These are phyloP conservation scores for Chelonus formosanus DNA, from an alignment of 2,888 invertebrate genomes.

Conservation along the genomic window DNA sequence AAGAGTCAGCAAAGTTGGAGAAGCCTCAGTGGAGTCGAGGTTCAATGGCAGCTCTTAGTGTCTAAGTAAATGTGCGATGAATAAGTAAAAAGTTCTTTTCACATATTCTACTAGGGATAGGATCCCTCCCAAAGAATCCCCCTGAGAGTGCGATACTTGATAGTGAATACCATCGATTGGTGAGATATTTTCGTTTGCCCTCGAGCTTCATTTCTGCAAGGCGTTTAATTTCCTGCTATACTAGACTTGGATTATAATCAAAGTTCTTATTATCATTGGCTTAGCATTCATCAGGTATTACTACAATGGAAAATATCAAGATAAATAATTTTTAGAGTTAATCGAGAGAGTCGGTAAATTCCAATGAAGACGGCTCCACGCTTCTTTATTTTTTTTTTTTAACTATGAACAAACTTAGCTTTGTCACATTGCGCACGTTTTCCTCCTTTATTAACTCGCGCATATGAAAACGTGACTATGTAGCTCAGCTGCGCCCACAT, in stretches of 20 bases:
- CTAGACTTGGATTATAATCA: too few relatives aligned
- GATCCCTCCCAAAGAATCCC: slow-evolving; percentile 7
- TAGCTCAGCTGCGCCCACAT: slow-evolving; percentile 6
- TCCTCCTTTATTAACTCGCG: background rate
- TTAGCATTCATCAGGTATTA: too few relatives aligned
- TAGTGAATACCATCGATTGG: slow-evolving; percentile 5
- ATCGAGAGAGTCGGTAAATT: slow-evolving; percentile 7
- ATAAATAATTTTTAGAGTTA: slow-evolving; percentile 8
- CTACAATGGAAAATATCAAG: background rate
- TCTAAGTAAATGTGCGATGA: slow-evolving; percentile 57
- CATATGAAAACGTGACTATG: slow-evolving; percentile 6
- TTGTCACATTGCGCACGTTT: slow-evolving; percentile 4
- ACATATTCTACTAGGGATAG: slow-evolving; percentile 17
- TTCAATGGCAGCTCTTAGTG: slow-evolving; percentile 36
- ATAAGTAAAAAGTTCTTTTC: slow-evolving; percentile 48
- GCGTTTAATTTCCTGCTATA: too few relatives aligned
- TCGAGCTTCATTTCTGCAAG: background rate
- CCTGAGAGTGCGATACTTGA: slow-evolving; percentile 4
- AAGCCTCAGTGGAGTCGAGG: slow-evolving; percentile 47
- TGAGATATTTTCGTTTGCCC: slow-evolving; percentile 2
- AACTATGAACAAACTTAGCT: background rate
- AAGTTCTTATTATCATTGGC: too few relatives aligned
- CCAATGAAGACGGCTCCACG: slow-evolving; percentile 8
- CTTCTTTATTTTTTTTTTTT: background rate
- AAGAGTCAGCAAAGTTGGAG: slow-evolving; percentile 7